Conservation (phyloP, 2,113 vertebrate species). For the Plecotus auritus region DNA sequence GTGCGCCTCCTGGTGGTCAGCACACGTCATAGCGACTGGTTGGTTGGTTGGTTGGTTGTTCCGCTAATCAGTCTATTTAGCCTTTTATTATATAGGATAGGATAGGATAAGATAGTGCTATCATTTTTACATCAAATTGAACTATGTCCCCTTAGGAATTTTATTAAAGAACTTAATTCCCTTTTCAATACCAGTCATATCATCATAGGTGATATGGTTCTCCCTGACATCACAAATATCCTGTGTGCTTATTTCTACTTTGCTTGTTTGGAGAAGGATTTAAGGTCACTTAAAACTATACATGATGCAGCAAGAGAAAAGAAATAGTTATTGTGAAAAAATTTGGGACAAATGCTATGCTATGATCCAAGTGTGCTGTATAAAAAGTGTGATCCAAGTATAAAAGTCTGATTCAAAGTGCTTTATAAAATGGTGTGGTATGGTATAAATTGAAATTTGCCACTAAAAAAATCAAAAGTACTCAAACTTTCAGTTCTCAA, state of each 20-base stretch:
- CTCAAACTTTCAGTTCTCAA: not conserved
- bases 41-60: too few relatives aligned
- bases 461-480: not conserved
- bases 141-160: conserved; percentile 17
- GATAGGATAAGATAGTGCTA: not conserved
- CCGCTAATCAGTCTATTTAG: too few relatives aligned
- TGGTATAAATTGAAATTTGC: not conserved
- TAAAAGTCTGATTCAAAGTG: not conserved
- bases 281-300: conserved; percentile 36
- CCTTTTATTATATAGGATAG: too few relatives aligned
- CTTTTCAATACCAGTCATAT: conserved; percentile 28
- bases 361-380: not conserved
- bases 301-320: not conserved
- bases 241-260: conserved; percentile 10
- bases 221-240: not conserved
- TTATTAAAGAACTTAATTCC: conserved; percentile 3
- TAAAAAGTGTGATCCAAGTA: not conserved
- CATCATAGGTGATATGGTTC: not conserved
- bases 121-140: conserved; percentile 22
- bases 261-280: conserved; percentile 17
- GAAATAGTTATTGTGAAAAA: conserved; percentile 2
- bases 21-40: too few relatives aligned
- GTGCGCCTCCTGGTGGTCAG: too few relatives aligned
- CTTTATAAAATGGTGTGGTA: not conserved
- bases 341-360: not conserved